Conservation (phyloP, 2,888 invertebrate species). For the Zygaena filipendulae region DNA sequence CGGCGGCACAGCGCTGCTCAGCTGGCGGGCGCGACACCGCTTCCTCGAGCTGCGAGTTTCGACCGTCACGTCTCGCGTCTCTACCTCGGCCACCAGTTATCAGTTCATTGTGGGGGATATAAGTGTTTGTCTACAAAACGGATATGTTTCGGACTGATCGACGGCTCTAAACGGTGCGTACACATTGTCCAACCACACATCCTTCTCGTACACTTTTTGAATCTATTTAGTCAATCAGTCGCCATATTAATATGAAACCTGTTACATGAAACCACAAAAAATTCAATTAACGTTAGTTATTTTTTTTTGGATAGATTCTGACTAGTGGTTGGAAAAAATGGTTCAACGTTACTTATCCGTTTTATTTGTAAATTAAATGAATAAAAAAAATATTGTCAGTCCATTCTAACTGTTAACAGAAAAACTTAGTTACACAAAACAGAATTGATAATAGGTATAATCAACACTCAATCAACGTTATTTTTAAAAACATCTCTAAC, state of each 20-base stretch:
- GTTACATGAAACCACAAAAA: slow-evolving; percentile 42
- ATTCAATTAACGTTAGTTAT: too few relatives aligned
- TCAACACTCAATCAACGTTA: too few relatives aligned
- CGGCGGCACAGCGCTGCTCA: slow-evolving; percentile 29
- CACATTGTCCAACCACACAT: slow-evolving; percentile 4
- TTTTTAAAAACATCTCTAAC: too few relatives aligned
- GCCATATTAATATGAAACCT: slow-evolving; percentile 35
- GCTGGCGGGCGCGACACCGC: slow-evolving; percentile 44
- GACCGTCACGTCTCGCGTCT: slow-evolving; percentile 32
- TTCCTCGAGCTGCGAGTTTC: slow-evolving; percentile 29
- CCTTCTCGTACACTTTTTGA: too few relatives aligned
- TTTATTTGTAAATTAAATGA: too few relatives aligned
- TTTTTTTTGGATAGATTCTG: too few relatives aligned
- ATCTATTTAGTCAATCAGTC: too few relatives aligned
- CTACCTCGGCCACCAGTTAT: background rate
- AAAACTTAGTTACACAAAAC: too few relatives aligned
- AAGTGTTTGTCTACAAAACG: slow-evolving; percentile 35
- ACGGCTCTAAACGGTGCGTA: slow-evolving; percentile 55
- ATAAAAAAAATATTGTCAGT: slow-evolving; percentile 11
- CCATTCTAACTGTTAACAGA: slow-evolving; percentile 11
- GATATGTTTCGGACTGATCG: slow-evolving; percentile 42
- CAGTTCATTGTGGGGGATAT: slow-evolving; percentile 36
- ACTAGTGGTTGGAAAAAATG: too few relatives aligned
- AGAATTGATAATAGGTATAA: too few relatives aligned
- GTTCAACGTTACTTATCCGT: too few relatives aligned